phyloP scores from a whole-genome alignment of 2,888 invertebrate species.

The Drosophila aldrichi region DNA sequence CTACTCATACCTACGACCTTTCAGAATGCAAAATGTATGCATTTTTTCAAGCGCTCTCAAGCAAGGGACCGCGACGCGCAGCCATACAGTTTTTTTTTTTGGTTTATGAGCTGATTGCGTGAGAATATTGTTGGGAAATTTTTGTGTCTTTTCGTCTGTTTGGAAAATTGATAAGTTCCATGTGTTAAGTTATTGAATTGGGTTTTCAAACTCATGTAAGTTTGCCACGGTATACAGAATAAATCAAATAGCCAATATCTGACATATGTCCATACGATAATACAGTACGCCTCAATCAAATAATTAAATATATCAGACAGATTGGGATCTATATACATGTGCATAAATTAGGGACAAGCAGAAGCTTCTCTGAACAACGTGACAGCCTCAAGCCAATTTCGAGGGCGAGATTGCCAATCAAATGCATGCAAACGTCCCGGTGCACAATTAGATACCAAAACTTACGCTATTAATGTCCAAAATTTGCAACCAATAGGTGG shows the following conservation, averaged over 20 bases:
- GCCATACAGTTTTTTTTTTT: conserved; percentile 23
- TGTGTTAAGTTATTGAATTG: conserved; percentile 14
- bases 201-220: conserved; percentile 1
- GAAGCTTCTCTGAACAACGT: conserved; percentile 54
- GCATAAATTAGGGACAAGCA: conserved; percentile 34
- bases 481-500: conserved; percentile 26
- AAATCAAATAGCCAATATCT: conserved; percentile 9
- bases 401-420: conserved; percentile 47
- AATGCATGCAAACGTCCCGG: conserved; percentile 61
- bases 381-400: conserved; percentile 65
- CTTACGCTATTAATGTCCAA: conserved; percentile 64
- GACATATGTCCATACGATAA: background rate
- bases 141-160: conserved; percentile 4
- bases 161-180: conserved; percentile 20
- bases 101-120: conserved; percentile 31
- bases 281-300: conserved; percentile 45
- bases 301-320: conserved; percentile 47
- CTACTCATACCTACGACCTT: conserved; percentile 41
- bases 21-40: conserved; percentile 52
- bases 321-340: conserved; percentile 34
- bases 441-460: conserved; percentile 60
- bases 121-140: conserved; percentile 61
- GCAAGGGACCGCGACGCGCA: conserved; percentile 22
- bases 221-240: background rate
- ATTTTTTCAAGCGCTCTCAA: conserved; percentile 33